A percentile compares a stretch with the other conserved stretches of the same genome.
Conservation (phyloP, 2,113 vertebrate species). For the Scatophagus argus region DNA sequence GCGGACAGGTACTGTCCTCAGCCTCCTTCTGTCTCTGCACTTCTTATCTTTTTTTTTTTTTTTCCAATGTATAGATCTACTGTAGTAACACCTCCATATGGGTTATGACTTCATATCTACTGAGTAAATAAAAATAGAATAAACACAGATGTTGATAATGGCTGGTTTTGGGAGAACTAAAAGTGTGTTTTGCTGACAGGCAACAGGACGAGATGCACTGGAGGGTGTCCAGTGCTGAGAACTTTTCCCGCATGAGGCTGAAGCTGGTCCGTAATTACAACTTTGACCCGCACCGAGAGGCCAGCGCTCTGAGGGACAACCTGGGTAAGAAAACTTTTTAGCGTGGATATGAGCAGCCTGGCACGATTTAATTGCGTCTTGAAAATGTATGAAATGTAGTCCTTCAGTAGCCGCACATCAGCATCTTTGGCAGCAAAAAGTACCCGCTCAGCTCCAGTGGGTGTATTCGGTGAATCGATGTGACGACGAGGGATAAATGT, state of each 20-base stretch:
- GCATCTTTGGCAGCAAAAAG: neutral
- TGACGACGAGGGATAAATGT: neutral
- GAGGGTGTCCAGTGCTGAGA: constrained; percentile 95
- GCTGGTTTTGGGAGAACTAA: neutral
- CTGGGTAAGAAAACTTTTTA: constrained; percentile 88
- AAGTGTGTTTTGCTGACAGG: constrained; percentile 73
- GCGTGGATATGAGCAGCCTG: no score
- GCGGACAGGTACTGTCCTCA: constrained; percentile 85
- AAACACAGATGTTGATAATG: neutral
- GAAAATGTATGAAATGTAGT: neutral
- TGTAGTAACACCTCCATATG: neutral
- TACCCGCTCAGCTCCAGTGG: neutral
- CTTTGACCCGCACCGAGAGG: constrained; percentile 91
- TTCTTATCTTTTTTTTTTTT: neutral
- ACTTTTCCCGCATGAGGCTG: constrained; percentile 96
- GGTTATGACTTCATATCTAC: neutral
- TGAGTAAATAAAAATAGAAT: neutral
- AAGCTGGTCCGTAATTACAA: constrained; percentile 94
- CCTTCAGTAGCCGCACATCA: neutral
- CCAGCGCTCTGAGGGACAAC: constrained; percentile 96
- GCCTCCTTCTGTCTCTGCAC: neutral
- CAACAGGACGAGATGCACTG: constrained; percentile 87
- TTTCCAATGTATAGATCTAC: neutral
- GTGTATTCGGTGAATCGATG: neutral
- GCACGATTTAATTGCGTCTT: no score